Evolutionary conservation across 1,140 invertebrate genomes (phyloP).

Genomic region (Brevipalpus yothersi): DNA sequence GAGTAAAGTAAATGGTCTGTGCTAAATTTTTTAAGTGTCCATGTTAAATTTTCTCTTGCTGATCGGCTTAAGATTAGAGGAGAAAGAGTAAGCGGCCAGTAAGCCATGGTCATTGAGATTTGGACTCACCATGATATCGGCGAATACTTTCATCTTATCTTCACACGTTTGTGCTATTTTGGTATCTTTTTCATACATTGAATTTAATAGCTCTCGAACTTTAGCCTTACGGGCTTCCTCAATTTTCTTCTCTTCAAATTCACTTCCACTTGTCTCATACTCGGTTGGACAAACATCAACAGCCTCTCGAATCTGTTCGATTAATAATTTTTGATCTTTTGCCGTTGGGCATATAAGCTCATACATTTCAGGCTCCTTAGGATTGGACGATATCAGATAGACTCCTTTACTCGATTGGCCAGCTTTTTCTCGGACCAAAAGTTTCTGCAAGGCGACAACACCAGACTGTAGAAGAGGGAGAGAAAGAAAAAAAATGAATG

Average conservation of each 20-base stretch:
- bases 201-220: conserved; percentile 20
- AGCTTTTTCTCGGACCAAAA: conserved; percentile 72
- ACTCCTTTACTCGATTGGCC: conserved; percentile 62
- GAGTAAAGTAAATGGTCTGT: neutral
- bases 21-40: neutral
- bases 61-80: too few relatives aligned
- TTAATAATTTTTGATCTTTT: conserved; percentile 60
- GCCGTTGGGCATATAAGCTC: conserved; percentile 67
- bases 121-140: conserved; percentile 37
- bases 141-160: conserved; percentile 59
- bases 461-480: conserved; percentile 37
- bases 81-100: too few relatives aligned
- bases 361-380: conserved; percentile 76
- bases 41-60: too few relatives aligned
- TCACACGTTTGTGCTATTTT: conserved; percentile 59
- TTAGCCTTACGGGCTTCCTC: conserved; percentile 31
- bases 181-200: conserved; percentile 55
- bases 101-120: too few relatives aligned
- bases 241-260: conserved; percentile 17
- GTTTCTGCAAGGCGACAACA: conserved; percentile 64
- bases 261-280: conserved; percentile 10
- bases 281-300: conserved; percentile 25
- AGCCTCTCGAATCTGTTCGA: conserved; percentile 44
- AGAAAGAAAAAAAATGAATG: conserved; percentile 9
- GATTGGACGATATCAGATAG: conserved; percentile 57